These are phyloP conservation scores for Achroia grisella DNA, from an alignment of 1,140 invertebrate genomes.

Conservation along the genomic window DNA sequence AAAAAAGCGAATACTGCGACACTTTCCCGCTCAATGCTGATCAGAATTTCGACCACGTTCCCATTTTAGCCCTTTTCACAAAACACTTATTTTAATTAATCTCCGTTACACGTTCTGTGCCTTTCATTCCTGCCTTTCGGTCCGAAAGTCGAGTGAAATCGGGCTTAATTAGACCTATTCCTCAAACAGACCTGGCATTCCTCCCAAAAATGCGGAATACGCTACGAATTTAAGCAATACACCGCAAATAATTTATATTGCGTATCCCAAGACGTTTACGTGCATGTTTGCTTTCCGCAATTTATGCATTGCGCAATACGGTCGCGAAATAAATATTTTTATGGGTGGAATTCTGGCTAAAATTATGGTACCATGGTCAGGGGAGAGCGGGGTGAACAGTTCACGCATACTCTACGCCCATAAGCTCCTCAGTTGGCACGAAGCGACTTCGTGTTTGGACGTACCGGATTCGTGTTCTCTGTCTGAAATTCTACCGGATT, in stretches of 20 bases:
- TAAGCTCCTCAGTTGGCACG: slow-evolving; percentile 27
- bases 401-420: slow-evolving; percentile 25
- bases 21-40: slow-evolving; percentile 3
- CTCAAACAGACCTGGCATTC: too few relatives aligned
- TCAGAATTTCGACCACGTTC: slow-evolving; percentile 10
- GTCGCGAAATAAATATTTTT: slow-evolving; percentile 35
- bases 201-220: too few relatives aligned
- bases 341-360: slow-evolving; percentile 23
- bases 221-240: too few relatives aligned
- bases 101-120: slow-evolving; percentile 2
- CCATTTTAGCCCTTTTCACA: slow-evolving; percentile 5
- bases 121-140: background rate
- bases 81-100: slow-evolving; percentile 7
- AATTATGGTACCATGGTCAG: slow-evolving; percentile 17
- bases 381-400: slow-evolving; percentile 15
- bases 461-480: background rate
- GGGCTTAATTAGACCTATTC: background rate
- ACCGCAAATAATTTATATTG: background rate
- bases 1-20: background rate
- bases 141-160: background rate
- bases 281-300: slow-evolving; percentile 7
- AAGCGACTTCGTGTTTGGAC: slow-evolving; percentile 17
- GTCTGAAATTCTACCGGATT: background rate
- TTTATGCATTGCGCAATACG: slow-evolving; percentile 37
- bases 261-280: slow-evolving; percentile 1